Base-by-base conservation (phyloP, 2,888 invertebrate genomes). In the Leptinotarsa peninsularis region DNA sequence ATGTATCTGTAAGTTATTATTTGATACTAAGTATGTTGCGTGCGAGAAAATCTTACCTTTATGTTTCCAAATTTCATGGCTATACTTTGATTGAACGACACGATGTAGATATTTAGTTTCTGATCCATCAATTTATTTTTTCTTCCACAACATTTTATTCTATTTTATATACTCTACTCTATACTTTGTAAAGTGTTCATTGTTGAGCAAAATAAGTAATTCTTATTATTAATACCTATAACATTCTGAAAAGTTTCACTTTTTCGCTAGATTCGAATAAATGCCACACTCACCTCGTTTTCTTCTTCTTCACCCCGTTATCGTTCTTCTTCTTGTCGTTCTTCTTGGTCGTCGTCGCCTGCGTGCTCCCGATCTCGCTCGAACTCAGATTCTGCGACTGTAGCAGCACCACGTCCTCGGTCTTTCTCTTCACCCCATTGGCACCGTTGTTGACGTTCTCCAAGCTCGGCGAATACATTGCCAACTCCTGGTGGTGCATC, bases 291-390 rank as follows among this genome's bases (percentile, higher is more conserved):
- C 87, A 96, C 96, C 96, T 94, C 72, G 96, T 96, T 90, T 96
- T 96, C 89, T 96, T 96, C 89, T 96, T 96, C 88, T 96, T 96
- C 54, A 95, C 94, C 67, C 95, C 95, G 86, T 94, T 95, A 86
- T 95, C 95, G 83, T 91, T 92, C 88, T 95, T 95, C 88, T 96
- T 94, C 85, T 94, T 94, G 82, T 94, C 93, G 85, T 92, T 94
- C 79, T 91, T 92, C 83, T 90, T 91, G 14, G 86, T 85, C 14
- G 91, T 89, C 13, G 90, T 87, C 0, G 88, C 76, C 71, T 75
- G 78, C 21, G 88, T 83, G 73, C 86, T 85, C 1, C 84, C 85
- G 70, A 87, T 86, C 71, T 87, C 87, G 58, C 83, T 84, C 0
- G 86, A 89, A 70, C 89, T 89, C 75, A 89, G 83, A 67, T 79